A percentile compares a stretch with the other conserved stretches of the same genome.
Evolutionary conservation across 2,113 vertebrate genomes (phyloP).

Genomic region (Hirundichthys speculiger): DNA sequence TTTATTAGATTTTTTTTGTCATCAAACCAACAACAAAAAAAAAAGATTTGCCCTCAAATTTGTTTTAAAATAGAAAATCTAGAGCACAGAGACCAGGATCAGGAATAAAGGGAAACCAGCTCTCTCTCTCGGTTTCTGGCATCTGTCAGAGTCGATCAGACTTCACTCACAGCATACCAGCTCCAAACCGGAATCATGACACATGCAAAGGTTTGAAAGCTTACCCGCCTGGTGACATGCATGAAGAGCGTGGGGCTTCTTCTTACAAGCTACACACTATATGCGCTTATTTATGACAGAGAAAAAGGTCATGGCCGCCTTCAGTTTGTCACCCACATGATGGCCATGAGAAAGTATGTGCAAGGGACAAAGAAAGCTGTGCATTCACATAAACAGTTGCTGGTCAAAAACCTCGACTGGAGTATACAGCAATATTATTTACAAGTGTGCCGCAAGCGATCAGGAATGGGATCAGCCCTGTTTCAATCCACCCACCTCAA

Average conservation of each 20-base stretch:
- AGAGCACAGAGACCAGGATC: constrained; percentile 12
- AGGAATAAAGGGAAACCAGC: constrained; percentile 29
- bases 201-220: constrained; percentile 72
- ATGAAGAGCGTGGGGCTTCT: constrained; percentile 59
- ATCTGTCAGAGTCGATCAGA: constrained; percentile 57
- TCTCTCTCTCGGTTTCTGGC: constrained; percentile 25
- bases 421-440: constrained; percentile 71
- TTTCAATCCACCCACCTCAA: constrained; percentile 46
- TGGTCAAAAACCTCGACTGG: constrained; percentile 71
- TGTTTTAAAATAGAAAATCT: constrained; percentile 25
- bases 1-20: background rate
- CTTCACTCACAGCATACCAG: constrained; percentile 47
- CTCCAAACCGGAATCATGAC: constrained; percentile 51
- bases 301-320: constrained; percentile 58
- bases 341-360: constrained; percentile 49
- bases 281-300: constrained; percentile 61
- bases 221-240: constrained; percentile 62
- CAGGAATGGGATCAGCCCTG: constrained; percentile 48
- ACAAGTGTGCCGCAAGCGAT: constrained; percentile 58
- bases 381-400: constrained; percentile 65
- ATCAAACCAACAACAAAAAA: constrained; percentile 5
- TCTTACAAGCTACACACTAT: constrained; percentile 60
- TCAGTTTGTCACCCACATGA: constrained; percentile 54
- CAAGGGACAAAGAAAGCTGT: constrained; percentile 44
- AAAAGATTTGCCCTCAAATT: background rate